Percentiles rank a stretch among this genome's conserved stretches.
These are phyloP conservation scores for Cervus canadensis DNA, from an alignment of 2,113 vertebrate genomes.

Conservation along the genomic window DNA sequence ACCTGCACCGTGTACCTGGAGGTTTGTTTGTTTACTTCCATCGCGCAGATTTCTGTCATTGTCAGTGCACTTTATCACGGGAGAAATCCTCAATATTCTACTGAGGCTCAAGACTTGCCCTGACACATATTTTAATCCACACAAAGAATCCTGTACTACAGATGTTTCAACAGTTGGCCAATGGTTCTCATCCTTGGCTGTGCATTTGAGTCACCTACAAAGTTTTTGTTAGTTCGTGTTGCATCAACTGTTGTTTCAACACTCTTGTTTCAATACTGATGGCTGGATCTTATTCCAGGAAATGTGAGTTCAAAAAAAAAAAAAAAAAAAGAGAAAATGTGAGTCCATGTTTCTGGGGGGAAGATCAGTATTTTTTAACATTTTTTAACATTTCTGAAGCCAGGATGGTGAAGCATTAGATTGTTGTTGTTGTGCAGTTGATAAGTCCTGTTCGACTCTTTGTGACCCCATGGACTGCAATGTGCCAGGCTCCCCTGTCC, in stretches of 20 bases:
- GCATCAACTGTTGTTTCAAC: not conserved
- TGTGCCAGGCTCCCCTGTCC: not conserved
- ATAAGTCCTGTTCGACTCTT: not conserved
- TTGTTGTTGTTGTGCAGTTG: not conserved
- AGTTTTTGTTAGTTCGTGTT: not conserved
- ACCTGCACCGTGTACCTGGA: fast-evolving
- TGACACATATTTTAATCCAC: not conserved
- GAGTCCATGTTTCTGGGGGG: not conserved
- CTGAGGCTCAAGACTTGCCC: too few species aligned
- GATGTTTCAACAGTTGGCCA: not conserved
- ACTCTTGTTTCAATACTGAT: not conserved
- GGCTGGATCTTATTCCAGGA: not conserved
- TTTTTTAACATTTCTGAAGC: not conserved
- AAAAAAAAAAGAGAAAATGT: too few species aligned
- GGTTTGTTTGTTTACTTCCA: not conserved
- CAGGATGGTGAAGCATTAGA: fast-evolving
- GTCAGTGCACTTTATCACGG: fast-evolving
- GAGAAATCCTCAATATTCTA: not conserved
- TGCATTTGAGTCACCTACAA: fast-evolving
- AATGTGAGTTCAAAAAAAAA: too few species aligned
- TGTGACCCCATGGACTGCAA: not conserved
- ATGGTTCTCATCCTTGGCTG: fast-evolving
- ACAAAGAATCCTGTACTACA: not conserved
- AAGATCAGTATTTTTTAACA: not conserved
- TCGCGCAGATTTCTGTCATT: not conserved